Conservation (phyloP, 2,797 vertebrate genomes). For the Acanthurus lineatus region DNA sequence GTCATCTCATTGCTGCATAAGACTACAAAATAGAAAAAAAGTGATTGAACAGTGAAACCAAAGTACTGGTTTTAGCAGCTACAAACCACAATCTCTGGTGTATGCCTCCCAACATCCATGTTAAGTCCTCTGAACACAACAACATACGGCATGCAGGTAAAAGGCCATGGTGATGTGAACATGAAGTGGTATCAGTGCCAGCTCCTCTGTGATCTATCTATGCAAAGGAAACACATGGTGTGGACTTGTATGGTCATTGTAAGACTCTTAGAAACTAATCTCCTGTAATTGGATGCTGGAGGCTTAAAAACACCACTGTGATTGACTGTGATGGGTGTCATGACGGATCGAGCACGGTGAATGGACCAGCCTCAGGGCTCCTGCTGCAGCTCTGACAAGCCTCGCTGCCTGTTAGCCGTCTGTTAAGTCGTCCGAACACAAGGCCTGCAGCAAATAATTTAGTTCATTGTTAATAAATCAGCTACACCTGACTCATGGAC, state of each 20-base stretch:
- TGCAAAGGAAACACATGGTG: conserved; percentile 67
- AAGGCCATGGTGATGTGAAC: conserved; percentile 18
- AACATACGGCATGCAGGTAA: conserved; percentile 17
- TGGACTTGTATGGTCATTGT: conserved; percentile 60
- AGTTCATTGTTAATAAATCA: not conserved
- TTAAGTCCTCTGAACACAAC: conserved; percentile 11
- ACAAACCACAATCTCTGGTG: not conserved
- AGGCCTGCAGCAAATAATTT: not conserved
- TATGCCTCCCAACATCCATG: not conserved
- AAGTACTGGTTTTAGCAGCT: not conserved
- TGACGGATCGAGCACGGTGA: conserved; percentile 48
- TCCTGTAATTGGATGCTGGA: conserved; percentile 79
- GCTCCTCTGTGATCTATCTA: conserved; percentile 36
- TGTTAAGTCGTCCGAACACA: not conserved
- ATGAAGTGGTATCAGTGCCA: conserved; percentile 12
- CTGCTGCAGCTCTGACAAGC: not conserved
- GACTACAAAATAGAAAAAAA: not conserved
- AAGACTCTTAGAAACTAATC: conserved; percentile 85
- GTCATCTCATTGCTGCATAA: not conserved
- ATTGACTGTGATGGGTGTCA: conserved; percentile 66
- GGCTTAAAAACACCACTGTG: conserved; percentile 65
- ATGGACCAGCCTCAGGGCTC: conserved; percentile 35
- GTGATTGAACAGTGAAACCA: not conserved
- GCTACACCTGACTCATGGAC: not conserved
- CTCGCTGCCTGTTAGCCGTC: not conserved